These are phyloP conservation scores for Oryzias curvinotus DNA, from an alignment of 2,113 vertebrate genomes.

Conservation along the genomic window DNA sequence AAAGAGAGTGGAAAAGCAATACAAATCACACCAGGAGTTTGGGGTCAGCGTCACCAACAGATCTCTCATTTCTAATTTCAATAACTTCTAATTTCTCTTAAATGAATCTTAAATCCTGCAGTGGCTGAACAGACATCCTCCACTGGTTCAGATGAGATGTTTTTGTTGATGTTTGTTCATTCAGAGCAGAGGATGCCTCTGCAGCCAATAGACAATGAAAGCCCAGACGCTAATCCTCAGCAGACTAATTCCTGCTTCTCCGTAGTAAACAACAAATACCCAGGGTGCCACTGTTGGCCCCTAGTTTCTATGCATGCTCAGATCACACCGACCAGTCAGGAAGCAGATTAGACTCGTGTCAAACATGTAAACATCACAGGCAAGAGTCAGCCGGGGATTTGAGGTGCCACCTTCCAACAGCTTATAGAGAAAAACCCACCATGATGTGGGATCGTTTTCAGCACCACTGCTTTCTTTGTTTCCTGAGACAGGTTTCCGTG, in stretches of 20 bases:
- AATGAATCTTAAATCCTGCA: conserved; percentile 10
- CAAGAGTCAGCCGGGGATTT: conserved; percentile 43
- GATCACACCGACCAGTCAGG: conserved; percentile 45
- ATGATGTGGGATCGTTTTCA: too few relatives aligned
- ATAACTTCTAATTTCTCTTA: conserved; percentile 6
- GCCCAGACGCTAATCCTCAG: conserved; percentile 67
- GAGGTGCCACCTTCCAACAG: background rate
- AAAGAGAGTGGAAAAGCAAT: conserved; percentile 61
- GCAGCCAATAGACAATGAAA: conserved; percentile 55
- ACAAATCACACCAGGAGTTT: conserved; percentile 18
- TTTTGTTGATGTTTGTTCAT: conserved; percentile 34
- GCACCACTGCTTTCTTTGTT: too few relatives aligned
- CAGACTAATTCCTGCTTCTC: conserved; percentile 56
- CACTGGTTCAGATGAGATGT: conserved; percentile 24
- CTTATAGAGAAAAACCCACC: too few relatives aligned
- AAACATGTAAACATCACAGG: conserved; percentile 43
- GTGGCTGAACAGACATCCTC: conserved; percentile 12
- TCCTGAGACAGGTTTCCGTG: too few relatives aligned
- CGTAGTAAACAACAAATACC: conserved; percentile 11
- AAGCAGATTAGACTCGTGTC: conserved; percentile 34
- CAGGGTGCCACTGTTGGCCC: conserved; percentile 41
- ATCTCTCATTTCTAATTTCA: background rate
- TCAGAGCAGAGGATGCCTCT: conserved; percentile 15
- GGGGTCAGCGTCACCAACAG: conserved; percentile 64
- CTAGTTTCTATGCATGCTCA: conserved; percentile 18